Evolutionary conservation across 2,113 vertebrate genomes (phyloP).

Genomic region (Himantopus leucocephalus): DNA sequence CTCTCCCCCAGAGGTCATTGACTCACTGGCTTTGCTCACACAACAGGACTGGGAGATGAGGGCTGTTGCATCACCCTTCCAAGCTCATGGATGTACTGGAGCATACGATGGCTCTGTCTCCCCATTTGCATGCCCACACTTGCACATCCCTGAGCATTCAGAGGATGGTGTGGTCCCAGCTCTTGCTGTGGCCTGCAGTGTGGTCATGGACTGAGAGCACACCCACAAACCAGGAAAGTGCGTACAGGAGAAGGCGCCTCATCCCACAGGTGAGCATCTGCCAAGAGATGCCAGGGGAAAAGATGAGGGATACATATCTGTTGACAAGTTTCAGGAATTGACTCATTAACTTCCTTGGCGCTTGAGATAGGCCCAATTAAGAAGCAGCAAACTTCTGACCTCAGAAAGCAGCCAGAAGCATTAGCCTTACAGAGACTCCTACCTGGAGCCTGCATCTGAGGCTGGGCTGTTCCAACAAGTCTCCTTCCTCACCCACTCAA

Average conservation of each 20-base stretch:
- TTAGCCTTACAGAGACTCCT: background rate
- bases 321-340: constrained; percentile 35
- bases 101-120: background rate
- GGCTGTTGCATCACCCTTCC: background rate
- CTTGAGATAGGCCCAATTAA: background rate
- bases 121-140: background rate
- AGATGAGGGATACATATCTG: background rate
- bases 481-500: constrained; percentile 28
- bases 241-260: background rate
- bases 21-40: background rate
- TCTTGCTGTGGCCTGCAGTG: background rate
- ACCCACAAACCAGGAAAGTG: background rate
- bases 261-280: background rate
- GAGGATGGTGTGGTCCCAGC: background rate
- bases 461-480: constrained; percentile 50
- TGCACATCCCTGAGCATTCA: background rate
- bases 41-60: background rate
- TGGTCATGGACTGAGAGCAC: background rate
- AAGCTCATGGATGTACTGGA: background rate
- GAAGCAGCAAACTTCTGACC: constrained; percentile 45
- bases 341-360: background rate
- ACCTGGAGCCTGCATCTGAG: background rate
- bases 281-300: background rate
- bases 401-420: background rate
- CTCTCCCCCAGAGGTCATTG: background rate